Conservation (phyloP, 2,888 invertebrate species). For the Punctoribates punctum region DNA sequence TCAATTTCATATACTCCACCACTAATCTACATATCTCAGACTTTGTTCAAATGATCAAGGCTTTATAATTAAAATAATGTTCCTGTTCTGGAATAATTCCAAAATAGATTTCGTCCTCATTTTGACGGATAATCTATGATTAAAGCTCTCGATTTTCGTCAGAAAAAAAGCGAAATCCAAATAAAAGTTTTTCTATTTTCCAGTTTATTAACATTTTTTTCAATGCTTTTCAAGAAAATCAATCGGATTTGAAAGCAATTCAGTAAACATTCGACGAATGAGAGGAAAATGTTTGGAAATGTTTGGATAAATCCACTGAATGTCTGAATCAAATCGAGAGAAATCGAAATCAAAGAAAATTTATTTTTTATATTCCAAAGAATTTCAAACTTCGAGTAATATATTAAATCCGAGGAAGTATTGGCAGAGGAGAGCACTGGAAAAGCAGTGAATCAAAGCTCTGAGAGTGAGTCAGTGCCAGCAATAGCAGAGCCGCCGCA, state of each 20-base stretch:
- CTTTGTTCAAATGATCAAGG: not conserved
- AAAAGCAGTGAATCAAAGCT: not conserved
- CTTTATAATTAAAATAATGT: no score
- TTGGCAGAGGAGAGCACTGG: not conserved
- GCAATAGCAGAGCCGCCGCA: not conserved
- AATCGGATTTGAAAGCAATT: not conserved
- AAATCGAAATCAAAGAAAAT: not conserved
- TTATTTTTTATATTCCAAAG: not conserved
- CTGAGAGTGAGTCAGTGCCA: not conserved
- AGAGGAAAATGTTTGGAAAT: slow-evolving; percentile 1
- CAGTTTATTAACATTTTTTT: not conserved
- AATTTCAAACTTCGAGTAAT: not conserved
- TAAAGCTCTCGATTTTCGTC: no score
- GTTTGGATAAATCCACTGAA: not conserved
- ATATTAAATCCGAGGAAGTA: not conserved
- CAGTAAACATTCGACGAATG: not conserved
- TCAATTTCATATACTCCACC: not conserved
- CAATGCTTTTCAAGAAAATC: not conserved
- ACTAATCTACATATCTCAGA: not conserved
- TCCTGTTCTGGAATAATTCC: no score
- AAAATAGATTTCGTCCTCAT: no score
- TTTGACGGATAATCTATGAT: no score
- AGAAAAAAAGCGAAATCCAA: no score
- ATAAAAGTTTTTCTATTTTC: not conserved
- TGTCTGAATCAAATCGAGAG: not conserved